Percentiles rank a stretch among this genome's conserved stretches.
These are phyloP conservation scores for Phalacrocorax pelagicus DNA, from an alignment of 2,113 vertebrate species.

Conservation along the genomic window DNA sequence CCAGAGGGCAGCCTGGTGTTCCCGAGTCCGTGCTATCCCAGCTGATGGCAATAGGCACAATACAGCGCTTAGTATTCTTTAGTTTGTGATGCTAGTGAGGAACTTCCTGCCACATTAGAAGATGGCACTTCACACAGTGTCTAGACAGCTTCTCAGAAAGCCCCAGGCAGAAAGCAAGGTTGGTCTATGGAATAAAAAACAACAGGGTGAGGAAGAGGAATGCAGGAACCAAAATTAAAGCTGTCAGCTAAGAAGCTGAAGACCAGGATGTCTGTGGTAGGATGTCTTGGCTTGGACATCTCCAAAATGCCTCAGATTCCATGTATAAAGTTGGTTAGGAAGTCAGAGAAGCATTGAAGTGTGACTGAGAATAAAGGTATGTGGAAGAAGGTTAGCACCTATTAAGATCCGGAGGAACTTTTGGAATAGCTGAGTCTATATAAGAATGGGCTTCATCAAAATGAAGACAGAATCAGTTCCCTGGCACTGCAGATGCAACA, in stretches of 20 bases:
- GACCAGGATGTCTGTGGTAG: neutral
- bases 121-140: neutral
- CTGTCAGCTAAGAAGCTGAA: conserved; percentile 1
- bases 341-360: neutral
- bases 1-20: neutral
- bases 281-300: neutral
- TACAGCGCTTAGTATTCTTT: rapidly evolving
- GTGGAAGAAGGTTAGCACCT: neutral
- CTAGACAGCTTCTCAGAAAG: neutral
- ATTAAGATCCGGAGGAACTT: neutral
- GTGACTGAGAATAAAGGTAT: neutral
- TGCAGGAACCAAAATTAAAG: conserved; percentile 22
- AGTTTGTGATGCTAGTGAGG: neutral
- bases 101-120: neutral
- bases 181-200: neutral
- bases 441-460: neutral
- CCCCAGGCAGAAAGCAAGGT: neutral
- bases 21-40: neutral
- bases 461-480: neutral
- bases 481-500: neutral
- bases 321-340: neutral
- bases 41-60: neutral
- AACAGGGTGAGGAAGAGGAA: neutral
- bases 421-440: neutral
- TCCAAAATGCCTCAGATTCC: conserved; percentile 22